Percentiles rank a stretch among this genome's conserved stretches.
Evolutionary conservation across 2,113 vertebrate species (phyloP).

Genomic region (Stigmatopora nigra): DNA sequence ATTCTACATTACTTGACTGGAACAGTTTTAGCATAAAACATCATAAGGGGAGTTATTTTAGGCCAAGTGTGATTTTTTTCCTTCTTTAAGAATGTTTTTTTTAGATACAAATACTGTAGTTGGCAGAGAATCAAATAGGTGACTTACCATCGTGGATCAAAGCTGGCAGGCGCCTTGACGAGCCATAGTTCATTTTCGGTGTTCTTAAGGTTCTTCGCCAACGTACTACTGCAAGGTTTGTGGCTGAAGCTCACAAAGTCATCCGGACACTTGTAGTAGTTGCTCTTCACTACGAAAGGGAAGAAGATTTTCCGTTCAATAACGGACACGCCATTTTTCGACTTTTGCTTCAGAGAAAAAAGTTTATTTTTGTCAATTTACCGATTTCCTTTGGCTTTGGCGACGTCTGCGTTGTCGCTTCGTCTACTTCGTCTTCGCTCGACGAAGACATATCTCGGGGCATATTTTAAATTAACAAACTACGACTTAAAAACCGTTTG

Average conservation of each 20-base stretch:
- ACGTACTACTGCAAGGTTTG: conserved; percentile 45
- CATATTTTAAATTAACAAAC: conserved; percentile 30
- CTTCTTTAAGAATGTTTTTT: neutral
- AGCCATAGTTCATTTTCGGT: conserved; percentile 66
- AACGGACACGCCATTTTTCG: neutral
- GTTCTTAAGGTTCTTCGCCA: conserved; percentile 26
- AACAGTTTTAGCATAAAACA: no score
- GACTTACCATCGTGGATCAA: conserved; percentile 58
- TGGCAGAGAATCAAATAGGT: neutral
- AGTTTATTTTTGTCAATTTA: neutral
- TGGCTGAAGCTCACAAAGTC: conserved; percentile 63
- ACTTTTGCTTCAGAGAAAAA: neutral
- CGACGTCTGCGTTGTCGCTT: neutral
- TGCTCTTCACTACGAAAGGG: conserved; percentile 32
- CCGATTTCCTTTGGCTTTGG: conserved; percentile 3
- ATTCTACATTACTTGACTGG: no score
- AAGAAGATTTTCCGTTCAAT: neutral
- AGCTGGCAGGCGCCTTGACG: conserved; percentile 67
- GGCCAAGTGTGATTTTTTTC: neutral
- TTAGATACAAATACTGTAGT: neutral
- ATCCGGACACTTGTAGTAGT: conserved; percentile 57
- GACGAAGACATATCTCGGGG: conserved; percentile 34
- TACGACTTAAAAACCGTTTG: neutral
- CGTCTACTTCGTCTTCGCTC: conserved; percentile 37
- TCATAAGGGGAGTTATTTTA: no score